phyloP scores from a whole-genome alignment of 2,113 vertebrate species.

The Psammodynastes pulverulentus region DNA sequence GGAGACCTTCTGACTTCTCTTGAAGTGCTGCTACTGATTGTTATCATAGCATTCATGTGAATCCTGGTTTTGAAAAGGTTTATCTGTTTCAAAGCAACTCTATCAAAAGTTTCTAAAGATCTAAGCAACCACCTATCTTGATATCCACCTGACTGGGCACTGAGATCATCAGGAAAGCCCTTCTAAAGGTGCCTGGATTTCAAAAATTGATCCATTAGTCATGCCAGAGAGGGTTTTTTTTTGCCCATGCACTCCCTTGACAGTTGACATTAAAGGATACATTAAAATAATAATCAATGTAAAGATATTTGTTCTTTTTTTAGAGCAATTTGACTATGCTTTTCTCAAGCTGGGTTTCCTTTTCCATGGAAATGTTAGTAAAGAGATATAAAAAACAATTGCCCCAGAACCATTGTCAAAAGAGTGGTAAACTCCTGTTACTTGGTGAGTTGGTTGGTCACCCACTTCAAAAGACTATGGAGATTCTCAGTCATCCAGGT shows the following conservation, averaged over 20 bases:
- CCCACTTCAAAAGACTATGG: neutral
- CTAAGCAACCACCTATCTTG: neutral
- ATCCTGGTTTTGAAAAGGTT: neutral
- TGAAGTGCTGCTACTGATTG: neutral
- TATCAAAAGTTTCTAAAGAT: neutral
- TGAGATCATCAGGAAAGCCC: neutral
- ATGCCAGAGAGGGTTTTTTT: neutral
- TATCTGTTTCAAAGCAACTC: neutral
- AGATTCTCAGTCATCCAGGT: no score
- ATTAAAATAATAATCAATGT: neutral
- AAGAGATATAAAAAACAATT: constrained; percentile 3
- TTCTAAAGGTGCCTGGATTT: neutral
- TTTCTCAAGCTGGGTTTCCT: neutral
- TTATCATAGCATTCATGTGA: neutral
- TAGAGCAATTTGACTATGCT: neutral
- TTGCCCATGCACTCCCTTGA: neutral
- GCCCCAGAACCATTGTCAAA: neutral
- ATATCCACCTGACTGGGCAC: neutral
- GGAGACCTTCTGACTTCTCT: neutral
- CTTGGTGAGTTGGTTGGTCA: neutral
- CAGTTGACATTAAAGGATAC: neutral
- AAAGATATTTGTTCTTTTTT: neutral
- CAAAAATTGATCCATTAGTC: neutral
- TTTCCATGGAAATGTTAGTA: neutral
- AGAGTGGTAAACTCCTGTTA: neutral